These are phyloP conservation scores for Thripadectes ignobilis DNA, from an alignment of 2,797 vertebrate genomes.

Conservation along the genomic window DNA sequence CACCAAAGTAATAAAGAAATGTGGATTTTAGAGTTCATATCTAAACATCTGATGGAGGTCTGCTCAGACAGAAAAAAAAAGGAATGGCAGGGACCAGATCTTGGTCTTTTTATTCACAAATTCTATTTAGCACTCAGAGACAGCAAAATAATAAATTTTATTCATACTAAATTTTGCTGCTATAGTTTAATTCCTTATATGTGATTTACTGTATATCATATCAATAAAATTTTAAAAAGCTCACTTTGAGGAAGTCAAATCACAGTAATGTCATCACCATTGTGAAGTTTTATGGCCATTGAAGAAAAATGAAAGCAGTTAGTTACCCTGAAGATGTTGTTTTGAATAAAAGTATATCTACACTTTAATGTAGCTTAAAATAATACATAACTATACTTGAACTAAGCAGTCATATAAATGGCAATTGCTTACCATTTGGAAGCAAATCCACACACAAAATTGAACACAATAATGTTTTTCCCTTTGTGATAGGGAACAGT, in stretches of 20 bases:
- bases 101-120: neutral
- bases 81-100: neutral
- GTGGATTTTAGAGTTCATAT: neutral
- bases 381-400: conserved; percentile 13
- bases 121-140: neutral
- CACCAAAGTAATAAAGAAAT: neutral
- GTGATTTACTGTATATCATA: neutral
- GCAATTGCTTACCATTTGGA: neutral
- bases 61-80: neutral
- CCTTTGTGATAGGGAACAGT: neutral
- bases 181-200: neutral
- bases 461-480: neutral
- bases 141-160: neutral
- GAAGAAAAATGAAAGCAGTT: conserved; percentile 21
- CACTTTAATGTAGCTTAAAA: neutral
- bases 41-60: neutral
- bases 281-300: neutral
- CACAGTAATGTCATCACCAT: neutral
- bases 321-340: neutral
- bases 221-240: neutral
- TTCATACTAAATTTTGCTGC: neutral
- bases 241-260: neutral
- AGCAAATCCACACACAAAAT: neutral
- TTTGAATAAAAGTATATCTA: conserved; percentile 16
- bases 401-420: neutral